Evolutionary conservation across 2,888 invertebrate genomes (phyloP).

Genomic region (Argyresthia goedartella): DNA sequence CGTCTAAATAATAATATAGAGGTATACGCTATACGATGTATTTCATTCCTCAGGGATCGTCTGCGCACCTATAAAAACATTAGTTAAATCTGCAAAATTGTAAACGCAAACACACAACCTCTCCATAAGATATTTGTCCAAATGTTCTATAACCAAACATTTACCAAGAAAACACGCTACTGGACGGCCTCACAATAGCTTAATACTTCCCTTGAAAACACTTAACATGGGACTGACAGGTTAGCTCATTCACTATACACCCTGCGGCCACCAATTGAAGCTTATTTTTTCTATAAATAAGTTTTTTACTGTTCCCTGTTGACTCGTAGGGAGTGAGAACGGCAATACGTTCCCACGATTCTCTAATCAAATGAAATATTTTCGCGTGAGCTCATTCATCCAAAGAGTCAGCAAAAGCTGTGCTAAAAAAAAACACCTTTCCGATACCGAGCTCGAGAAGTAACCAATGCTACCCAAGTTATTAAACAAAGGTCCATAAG

Average conservation of each 20-base stretch:
- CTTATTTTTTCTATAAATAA: constrained; percentile 43
- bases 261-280: constrained; percentile 54
- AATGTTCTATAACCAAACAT: constrained; percentile 63
- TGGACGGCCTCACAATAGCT: constrained; percentile 55
- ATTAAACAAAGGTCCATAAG: too few species aligned
- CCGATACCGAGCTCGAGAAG: too few species aligned
- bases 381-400: constrained; percentile 17
- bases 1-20: too few species aligned
- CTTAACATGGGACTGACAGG: constrained; percentile 71
- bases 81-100: constrained; percentile 18
- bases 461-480: too few species aligned
- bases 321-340: constrained; percentile 34
- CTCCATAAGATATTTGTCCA: constrained; percentile 42
- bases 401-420: too few species aligned
- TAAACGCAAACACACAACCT: constrained; percentile 41
- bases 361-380: constrained; percentile 21
- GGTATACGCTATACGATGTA: too few species aligned
- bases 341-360: constrained; percentile 51
- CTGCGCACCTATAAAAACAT: constrained; percentile 8
- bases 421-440: too few species aligned
- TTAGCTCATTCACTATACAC: constrained; percentile 66
- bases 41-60: constrained; percentile 11
- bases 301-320: constrained; percentile 25
- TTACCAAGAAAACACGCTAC: constrained; percentile 66
- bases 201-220: constrained; percentile 59